Percentiles rank a stretch among this genome's conserved stretches.
phyloP scores from a whole-genome alignment of 2,113 vertebrate species.

The Spea bombifrons region DNA sequence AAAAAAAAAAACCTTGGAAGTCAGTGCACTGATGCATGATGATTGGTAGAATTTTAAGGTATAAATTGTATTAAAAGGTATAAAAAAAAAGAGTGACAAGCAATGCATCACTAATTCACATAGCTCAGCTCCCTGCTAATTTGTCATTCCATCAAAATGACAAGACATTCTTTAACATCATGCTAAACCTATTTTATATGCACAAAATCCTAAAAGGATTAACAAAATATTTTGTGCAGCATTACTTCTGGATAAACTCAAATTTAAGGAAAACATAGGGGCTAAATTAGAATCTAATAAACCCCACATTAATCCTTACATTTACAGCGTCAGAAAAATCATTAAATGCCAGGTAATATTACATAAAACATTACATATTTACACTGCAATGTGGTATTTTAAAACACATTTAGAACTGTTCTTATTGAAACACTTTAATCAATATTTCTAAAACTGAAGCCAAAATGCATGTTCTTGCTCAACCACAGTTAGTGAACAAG shows the following conservation, averaged over 20 bases:
- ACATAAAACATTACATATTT: no score
- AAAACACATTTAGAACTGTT: no score
- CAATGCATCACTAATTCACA: conserved; percentile 3
- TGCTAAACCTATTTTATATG: background rate
- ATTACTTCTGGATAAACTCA: background rate
- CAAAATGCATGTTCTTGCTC: no score
- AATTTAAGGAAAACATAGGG: no score
- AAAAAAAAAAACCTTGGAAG: background rate
- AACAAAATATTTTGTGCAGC: background rate
- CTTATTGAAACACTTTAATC: no score
- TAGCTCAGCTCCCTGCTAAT: background rate
- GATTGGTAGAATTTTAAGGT: conserved; percentile 1
- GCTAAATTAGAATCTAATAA: no score
- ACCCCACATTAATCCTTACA: no score
- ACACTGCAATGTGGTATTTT: no score
- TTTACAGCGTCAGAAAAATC: no score
- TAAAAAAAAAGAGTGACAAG: conserved; percentile 1
- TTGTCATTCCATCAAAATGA: background rate
- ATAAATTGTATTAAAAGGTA: background rate
- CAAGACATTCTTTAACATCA: background rate
- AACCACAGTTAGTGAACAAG: background rate
- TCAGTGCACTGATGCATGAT: background rate
- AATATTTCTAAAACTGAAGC: no score
- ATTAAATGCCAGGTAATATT: no score
- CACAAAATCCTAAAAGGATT: background rate